A percentile compares a stretch with the other conserved stretches of the same genome.
Evolutionary conservation across 2,888 invertebrate genomes (phyloP).

Genomic region (Caenorhabditis panamensis): DNA sequence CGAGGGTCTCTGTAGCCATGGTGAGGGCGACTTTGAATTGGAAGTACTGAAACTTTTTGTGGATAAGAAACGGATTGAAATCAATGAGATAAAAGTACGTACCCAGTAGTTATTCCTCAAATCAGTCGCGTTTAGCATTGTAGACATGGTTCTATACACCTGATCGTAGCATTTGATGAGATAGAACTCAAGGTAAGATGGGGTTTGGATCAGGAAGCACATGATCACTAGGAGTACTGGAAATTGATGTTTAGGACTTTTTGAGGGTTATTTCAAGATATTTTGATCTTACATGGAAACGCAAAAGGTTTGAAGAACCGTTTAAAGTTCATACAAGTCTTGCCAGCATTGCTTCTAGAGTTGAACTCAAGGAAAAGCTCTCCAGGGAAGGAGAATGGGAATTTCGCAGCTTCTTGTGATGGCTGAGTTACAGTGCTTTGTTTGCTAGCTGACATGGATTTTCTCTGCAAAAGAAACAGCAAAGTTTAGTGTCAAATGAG

Average conservation of each 20-base stretch:
- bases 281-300: slow-evolving; percentile 51
- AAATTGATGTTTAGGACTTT: neutral
- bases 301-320: slow-evolving; percentile 43
- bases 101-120: slow-evolving; percentile 27
- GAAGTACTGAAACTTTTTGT: slow-evolving; percentile 54
- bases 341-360: slow-evolving; percentile 37
- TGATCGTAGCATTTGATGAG: slow-evolving; percentile 31
- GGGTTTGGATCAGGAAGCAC: slow-evolving; percentile 40
- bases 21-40: slow-evolving; percentile 41
- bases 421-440: slow-evolving; percentile 29
- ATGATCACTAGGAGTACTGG: slow-evolving; percentile 40
- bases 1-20: slow-evolving; percentile 54
- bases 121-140: slow-evolving; percentile 19
- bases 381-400: slow-evolving; percentile 39
- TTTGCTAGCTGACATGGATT: slow-evolving; percentile 38
- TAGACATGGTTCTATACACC: neutral
- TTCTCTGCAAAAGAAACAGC: slow-evolving; percentile 29
- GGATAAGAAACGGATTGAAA: no score
- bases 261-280: no score
- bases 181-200: slow-evolving; percentile 50
- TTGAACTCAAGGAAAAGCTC: slow-evolving; percentile 48
- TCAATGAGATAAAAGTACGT: no score
- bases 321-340: slow-evolving; percentile 26
- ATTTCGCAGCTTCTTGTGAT: slow-evolving; percentile 32
- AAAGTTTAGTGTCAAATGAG: neutral